These are phyloP conservation scores for Drosophila demipolita DNA, from an alignment of 2,888 invertebrate species.

Conservation along the genomic window DNA sequence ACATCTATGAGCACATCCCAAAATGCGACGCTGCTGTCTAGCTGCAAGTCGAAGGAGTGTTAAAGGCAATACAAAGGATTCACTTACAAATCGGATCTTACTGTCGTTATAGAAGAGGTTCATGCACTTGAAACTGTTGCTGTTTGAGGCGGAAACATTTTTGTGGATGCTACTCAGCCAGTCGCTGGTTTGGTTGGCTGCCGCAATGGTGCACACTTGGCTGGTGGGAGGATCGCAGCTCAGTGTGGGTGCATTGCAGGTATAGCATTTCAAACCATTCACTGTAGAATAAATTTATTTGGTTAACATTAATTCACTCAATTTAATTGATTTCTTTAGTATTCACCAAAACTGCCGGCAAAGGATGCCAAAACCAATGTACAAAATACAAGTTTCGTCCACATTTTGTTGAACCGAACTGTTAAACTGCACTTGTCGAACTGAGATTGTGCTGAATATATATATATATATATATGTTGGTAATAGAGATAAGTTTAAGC, in stretches of 20 bases:
- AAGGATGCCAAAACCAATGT: conserved; percentile 47
- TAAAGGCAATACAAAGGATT: neutral
- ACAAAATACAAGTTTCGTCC: conserved; percentile 45
- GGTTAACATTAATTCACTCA: neutral
- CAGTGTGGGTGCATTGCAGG: conserved; percentile 25
- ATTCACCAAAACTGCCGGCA: conserved; percentile 54
- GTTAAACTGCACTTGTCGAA: neutral
- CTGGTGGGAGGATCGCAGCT: conserved; percentile 18
- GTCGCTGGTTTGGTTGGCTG: conserved; percentile 41
- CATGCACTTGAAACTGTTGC: neutral
- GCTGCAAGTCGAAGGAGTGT: neutral
- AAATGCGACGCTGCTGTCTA: neutral
- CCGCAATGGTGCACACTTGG: conserved; percentile 32
- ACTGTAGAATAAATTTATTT: conserved; percentile 18
- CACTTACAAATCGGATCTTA: neutral
- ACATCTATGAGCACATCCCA: neutral
- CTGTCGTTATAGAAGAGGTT: neutral
- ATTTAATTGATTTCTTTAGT: conserved; percentile 10
- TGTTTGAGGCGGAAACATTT: conserved; percentile 15
- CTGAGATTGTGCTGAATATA: neutral
- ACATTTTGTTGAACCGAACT: conserved; percentile 46
- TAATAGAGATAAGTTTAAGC: conserved; percentile 11
- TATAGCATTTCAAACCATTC: conserved; percentile 47
- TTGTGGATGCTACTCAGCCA: conserved; percentile 28
- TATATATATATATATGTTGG: neutral